These are phyloP conservation scores for Deilephila elpenor DNA, from an alignment of 2,888 invertebrate species.

Conservation along the genomic window DNA sequence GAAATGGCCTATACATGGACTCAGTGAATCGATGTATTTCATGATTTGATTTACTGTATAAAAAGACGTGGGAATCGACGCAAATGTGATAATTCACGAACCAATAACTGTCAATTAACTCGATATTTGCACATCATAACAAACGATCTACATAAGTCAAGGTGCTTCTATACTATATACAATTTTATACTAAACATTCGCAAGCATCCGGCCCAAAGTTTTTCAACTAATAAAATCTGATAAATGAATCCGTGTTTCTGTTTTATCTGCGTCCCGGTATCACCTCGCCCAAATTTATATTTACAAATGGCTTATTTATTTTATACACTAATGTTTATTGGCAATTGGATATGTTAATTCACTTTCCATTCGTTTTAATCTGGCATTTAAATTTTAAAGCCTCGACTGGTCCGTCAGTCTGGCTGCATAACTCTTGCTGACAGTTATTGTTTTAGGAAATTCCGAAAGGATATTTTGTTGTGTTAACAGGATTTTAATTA, in stretches of 20 bases:
- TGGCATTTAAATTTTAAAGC: slow-evolving; percentile 13
- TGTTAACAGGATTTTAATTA: background rate
- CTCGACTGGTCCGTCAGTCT: slow-evolving; percentile 11
- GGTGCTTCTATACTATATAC: background rate
- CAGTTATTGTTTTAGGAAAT: slow-evolving; percentile 20
- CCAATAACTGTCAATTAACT: too few relatives aligned
- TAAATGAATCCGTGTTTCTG: slow-evolving; percentile 7
- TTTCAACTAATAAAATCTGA: slow-evolving; percentile 12
- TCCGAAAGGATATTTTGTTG: slow-evolving; percentile 2
- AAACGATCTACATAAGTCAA: background rate
- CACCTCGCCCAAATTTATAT: background rate
- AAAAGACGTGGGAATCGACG: too few relatives aligned
- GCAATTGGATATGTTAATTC: slow-evolving; percentile 26
- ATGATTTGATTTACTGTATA: too few relatives aligned
- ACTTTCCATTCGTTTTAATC: slow-evolving; percentile 25
- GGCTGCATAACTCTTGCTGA: slow-evolving; percentile 1
- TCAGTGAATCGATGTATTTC: too few relatives aligned
- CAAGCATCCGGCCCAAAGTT: slow-evolving; percentile 17
- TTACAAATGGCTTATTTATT: slow-evolving; percentile 24
- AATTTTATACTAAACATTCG: background rate
- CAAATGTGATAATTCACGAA: too few relatives aligned
- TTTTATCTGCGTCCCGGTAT: slow-evolving; percentile 5
- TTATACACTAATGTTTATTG: slow-evolving; percentile 25
- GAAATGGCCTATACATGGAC: too few relatives aligned
- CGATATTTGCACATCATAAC: too few relatives aligned